Base-by-base conservation (phyloP, 2,113 vertebrate species). In the Terrapene triunguis region DNA sequence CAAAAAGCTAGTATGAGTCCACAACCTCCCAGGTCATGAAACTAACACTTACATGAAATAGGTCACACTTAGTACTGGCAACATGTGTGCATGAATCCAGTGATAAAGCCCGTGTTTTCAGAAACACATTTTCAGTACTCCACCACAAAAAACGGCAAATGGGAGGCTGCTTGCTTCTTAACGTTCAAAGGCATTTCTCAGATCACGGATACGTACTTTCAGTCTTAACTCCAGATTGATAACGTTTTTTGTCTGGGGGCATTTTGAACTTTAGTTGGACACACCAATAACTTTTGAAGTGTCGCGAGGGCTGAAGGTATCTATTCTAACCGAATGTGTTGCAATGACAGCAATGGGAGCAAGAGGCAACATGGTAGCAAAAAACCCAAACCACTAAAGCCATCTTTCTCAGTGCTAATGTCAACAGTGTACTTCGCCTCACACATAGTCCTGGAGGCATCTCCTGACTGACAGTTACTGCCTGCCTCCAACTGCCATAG, bases 141-240 rank as follows among this genome's bases (percentile, higher is more conserved):
- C 2, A 89, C 55, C 47, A 38, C 24, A 72, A n/a, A 79, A 92
- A 89, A 85, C 24, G 55, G 57, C 96, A 96, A 89, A 96, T 87
- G 92, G 62, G 82, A 91, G 79, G 94, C 94, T 97, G 95, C 80
- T 89, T 89, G 54, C 82, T 84, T 94, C 95, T 93, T 95, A 88
- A 91, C 57, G 93, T 74, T 94, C 55, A 92, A 90, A 96, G 92
- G 32, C 35, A 74, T 94, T 89, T 93, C 89, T 92, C 85, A 88
- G 35, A 87, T 95, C 95, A 50, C 87, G 13, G n/a, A 32, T 92
- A 93, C 87, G 80, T 89, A 25, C 62, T 95, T 95, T 95, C 93
- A 74, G 95, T 91, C 87, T 44, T n/a, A 92, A 54, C 32, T 86
- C 55, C 65, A 84, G 12, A 72, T 89, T 62, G 3, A 22, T 47